phyloP scores from a whole-genome alignment of 2,797 vertebrate genomes.

The Lithobates sylvaticus region DNA sequence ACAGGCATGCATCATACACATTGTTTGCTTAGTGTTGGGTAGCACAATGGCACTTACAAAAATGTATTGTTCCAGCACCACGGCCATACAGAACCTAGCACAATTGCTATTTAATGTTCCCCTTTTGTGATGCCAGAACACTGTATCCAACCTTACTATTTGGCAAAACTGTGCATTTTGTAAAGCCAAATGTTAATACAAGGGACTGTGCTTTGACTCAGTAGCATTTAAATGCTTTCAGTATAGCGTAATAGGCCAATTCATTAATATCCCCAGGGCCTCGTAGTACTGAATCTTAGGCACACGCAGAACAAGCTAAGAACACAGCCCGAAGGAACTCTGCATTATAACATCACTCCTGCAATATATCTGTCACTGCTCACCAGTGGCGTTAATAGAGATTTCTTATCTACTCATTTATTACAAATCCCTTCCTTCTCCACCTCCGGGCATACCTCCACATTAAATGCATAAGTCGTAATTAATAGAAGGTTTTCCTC shows the following conservation, averaged over 20 bases:
- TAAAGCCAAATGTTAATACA: conserved; percentile 86
- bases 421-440: conserved; percentile 75
- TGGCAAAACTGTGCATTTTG: conserved; percentile 69
- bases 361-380: conserved; percentile 81
- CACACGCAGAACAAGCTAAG: conserved; percentile 78
- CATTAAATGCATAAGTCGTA: conserved; percentile 75
- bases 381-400: conserved; percentile 77
- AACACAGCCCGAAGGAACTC: conserved; percentile 80
- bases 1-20: neutral
- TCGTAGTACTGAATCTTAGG: conserved; percentile 77
- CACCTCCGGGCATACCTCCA: conserved; percentile 81
- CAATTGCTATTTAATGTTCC: neutral
- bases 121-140: conserved; percentile 56
- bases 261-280: conserved; percentile 93
- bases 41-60: neutral
- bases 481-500: conserved; percentile 81
- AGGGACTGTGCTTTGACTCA: conserved; percentile 77
- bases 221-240: conserved; percentile 88
- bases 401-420: conserved; percentile 86
- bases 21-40: too few relatives aligned
- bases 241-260: conserved; percentile 92
- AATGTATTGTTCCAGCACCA: neutral
- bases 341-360: conserved; percentile 82
- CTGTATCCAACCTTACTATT: conserved; percentile 67
- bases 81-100: neutral